phyloP scores from a whole-genome alignment of 1,140 invertebrate genomes.

The Octopus sinensis region DNA sequence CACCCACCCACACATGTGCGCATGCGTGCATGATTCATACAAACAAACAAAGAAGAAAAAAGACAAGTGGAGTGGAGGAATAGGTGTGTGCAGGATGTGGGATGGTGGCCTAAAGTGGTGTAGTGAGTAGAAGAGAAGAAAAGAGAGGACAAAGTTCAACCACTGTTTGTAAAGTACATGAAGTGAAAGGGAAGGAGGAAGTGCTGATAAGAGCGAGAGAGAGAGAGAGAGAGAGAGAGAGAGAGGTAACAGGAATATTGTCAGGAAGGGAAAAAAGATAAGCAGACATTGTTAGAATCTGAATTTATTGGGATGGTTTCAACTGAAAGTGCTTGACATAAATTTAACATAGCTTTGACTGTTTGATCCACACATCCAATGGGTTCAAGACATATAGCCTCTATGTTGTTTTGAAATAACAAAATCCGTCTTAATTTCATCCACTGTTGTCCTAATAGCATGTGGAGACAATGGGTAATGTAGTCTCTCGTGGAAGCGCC shows the following conservation, averaged over 20 bases:
- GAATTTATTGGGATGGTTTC: no score
- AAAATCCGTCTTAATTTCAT: no score
- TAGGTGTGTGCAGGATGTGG: not conserved
- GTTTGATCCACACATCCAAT: no score
- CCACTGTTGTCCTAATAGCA: no score
- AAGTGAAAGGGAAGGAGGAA: slow-evolving; percentile 16
- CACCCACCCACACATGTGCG: no score
- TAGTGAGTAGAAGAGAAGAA: not conserved
- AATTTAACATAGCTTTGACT: no score
- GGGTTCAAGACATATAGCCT: no score
- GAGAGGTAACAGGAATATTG: not conserved
- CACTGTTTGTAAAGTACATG: slow-evolving; percentile 13
- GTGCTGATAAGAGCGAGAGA: not conserved
- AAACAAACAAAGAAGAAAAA: slow-evolving; percentile 10
- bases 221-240: slow-evolving; percentile 16
- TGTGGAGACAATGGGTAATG: no score
- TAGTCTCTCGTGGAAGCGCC: no score
- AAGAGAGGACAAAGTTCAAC: not conserved
- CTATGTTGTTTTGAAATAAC: no score
- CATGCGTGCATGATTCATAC: no score
- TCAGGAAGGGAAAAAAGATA: not conserved
- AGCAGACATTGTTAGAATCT: not conserved
- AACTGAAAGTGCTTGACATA: no score
- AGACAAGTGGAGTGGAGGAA: not conserved
- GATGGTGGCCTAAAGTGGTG: not conserved